Percentiles rank a stretch among this genome's conserved stretches.
These are phyloP conservation scores for Dipodomys spectabilis DNA, from an alignment of 2,113 vertebrate genomes.

Conservation along the genomic window DNA sequence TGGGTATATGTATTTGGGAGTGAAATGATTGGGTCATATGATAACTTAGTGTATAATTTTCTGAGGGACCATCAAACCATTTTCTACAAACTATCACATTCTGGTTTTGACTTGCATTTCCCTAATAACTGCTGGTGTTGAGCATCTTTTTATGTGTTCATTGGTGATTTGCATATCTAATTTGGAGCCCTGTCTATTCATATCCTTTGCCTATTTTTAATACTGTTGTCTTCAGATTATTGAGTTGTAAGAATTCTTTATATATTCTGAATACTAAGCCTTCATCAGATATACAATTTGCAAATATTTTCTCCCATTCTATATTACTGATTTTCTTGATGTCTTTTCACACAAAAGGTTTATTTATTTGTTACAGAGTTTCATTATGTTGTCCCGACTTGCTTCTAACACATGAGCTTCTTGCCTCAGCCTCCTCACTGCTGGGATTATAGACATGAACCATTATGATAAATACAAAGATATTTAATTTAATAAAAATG, in stretches of 20 bases:
- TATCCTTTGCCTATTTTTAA: background rate
- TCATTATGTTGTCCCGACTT: too few relatives aligned
- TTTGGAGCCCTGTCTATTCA: conserved; percentile 2
- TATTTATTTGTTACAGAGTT: too few relatives aligned
- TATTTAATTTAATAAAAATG: conserved; percentile 5
- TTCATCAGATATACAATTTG: background rate
- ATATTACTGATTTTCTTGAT: background rate
- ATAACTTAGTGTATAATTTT: background rate
- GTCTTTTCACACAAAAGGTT: background rate
- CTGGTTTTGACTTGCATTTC: background rate
- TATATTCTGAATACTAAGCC: background rate
- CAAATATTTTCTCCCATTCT: conserved; percentile 1
- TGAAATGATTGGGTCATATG: background rate
- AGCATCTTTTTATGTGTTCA: background rate
- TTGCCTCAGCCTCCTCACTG: too few relatives aligned
- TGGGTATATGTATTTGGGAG: background rate
- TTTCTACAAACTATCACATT: background rate
- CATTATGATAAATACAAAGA: background rate
- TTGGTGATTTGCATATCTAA: background rate
- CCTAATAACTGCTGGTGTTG: background rate
- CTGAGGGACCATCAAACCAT: background rate
- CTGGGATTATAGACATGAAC: too few relatives aligned
- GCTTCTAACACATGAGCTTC: too few relatives aligned
- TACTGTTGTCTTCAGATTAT: background rate
- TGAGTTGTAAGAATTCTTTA: background rate